These are phyloP conservation scores for Chaetogeoica ovagalla DNA, from an alignment of 2,888 invertebrate genomes.

Conservation along the genomic window DNA sequence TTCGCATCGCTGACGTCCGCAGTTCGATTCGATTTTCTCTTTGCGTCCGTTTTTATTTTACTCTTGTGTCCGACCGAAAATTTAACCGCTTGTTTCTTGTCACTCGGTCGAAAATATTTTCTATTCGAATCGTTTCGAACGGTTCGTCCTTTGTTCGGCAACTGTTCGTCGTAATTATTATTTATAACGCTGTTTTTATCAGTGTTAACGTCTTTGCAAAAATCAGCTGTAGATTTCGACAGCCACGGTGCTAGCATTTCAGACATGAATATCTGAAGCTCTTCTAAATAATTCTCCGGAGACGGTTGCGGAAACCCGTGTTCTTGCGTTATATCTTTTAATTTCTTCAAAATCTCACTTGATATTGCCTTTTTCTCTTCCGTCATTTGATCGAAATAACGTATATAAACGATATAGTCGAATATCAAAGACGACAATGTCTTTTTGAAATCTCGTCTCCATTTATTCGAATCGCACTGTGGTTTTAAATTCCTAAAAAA, in stretches of 20 bases:
- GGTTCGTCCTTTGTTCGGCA: too few relatives aligned
- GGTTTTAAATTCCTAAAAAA: conserved; percentile 9
- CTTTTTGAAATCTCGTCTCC: neutral
- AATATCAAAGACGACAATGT: neutral
- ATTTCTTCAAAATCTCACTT: neutral
- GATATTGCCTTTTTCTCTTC: neutral
- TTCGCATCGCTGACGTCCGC: too few relatives aligned
- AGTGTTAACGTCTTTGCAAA: neutral
- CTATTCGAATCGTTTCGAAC: too few relatives aligned
- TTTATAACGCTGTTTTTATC: neutral
- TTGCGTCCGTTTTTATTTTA: too few relatives aligned
- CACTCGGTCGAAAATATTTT: too few relatives aligned
- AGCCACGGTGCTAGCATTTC: neutral
- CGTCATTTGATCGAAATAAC: neutral
- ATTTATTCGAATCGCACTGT: conserved; percentile 5
- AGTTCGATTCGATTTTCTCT: too few relatives aligned
- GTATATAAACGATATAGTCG: conserved; percentile 16
- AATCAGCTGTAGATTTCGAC: too few relatives aligned
- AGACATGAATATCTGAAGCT: conserved; percentile 1
- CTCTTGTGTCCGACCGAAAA: too few relatives aligned
- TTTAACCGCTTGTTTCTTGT: too few relatives aligned
- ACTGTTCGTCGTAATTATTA: too few relatives aligned
- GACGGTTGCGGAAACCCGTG: neutral
- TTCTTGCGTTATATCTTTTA: neutral
- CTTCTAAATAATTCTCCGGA: neutral